Conservation (phyloP, 2,797 vertebrate species). For the Lepus townsendii region DNA sequence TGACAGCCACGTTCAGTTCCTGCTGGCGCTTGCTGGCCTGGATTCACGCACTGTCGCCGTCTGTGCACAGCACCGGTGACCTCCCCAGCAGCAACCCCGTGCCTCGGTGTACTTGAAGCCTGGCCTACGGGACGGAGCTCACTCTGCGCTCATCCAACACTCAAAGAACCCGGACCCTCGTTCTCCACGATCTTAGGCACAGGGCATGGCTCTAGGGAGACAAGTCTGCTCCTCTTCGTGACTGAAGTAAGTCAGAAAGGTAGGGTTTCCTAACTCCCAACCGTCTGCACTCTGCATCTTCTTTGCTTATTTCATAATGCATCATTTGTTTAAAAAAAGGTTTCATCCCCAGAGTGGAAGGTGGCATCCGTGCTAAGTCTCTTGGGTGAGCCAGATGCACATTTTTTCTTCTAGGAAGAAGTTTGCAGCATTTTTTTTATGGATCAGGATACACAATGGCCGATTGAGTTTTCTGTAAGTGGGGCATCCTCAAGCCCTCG, state of each 20-base stretch:
- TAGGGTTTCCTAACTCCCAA: background rate
- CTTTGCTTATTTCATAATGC: constrained; percentile 2
- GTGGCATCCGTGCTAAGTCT: constrained; percentile 17
- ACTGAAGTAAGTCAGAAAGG: background rate
- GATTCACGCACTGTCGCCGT: background rate
- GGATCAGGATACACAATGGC: constrained; percentile 45
- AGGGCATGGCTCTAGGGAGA: background rate
- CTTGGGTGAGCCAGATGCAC: constrained; percentile 54
- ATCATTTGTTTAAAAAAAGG: constrained; percentile 32
- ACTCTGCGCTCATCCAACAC: background rate
- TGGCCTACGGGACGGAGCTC: background rate
- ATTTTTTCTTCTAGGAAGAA: constrained; percentile 59
- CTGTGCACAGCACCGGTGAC: background rate
- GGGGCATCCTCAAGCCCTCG: background rate
- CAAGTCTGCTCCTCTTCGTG: background rate
- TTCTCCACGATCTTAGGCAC: background rate
- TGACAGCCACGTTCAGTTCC: background rate
- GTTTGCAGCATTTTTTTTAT: constrained; percentile 58
- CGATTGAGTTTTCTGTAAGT: constrained; percentile 33
- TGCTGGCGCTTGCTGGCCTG: background rate
- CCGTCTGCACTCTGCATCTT: background rate
- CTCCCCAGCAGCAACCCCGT: background rate
- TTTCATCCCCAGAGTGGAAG: constrained; percentile 23
- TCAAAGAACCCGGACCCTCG: background rate
- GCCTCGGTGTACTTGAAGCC: background rate